A percentile compares a stretch with the other conserved stretches of the same genome.
phyloP scores from a whole-genome alignment of 2,888 invertebrate species.

The Mythimna pallens region DNA sequence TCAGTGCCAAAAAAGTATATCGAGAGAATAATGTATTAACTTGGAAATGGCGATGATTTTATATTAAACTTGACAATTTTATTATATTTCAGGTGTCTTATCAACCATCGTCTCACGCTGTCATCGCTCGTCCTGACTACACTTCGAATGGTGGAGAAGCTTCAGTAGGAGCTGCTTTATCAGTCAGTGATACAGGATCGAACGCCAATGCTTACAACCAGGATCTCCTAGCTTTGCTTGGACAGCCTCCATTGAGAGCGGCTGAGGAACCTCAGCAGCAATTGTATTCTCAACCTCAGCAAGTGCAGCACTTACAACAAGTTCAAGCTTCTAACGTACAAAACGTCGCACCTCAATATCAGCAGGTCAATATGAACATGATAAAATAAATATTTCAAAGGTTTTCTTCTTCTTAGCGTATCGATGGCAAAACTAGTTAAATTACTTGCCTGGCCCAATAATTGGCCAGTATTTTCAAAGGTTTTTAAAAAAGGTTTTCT shows the following conservation, averaged over 20 bases:
- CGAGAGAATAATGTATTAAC: conserved; percentile 9
- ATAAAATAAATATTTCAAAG: too few relatives aligned
- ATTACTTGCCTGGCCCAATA: too few relatives aligned
- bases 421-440: too few relatives aligned
- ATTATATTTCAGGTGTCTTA: conserved; percentile 76
- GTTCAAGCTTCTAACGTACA: conserved; percentile 75
- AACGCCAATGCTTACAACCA: conserved; percentile 76
- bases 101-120: conserved; percentile 83
- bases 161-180: conserved; percentile 86
- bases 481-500: background rate
- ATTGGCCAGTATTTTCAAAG: too few relatives aligned
- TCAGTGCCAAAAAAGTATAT: background rate
- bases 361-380: conserved; percentile 71
- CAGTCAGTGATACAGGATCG: conserved; percentile 83
- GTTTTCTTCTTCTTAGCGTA: too few relatives aligned
- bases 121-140: conserved; percentile 85
- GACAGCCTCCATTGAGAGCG: conserved; percentile 75
- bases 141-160: conserved; percentile 86
- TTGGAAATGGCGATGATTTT: background rate
- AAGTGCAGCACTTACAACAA: conserved; percentile 77
- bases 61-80: conserved; percentile 1
- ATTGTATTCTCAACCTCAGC: conserved; percentile 73
- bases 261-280: conserved; percentile 77
- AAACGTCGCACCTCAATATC: conserved; percentile 78
- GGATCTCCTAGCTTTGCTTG: conserved; percentile 81